A percentile compares a stretch with the other conserved stretches of the same genome.
Conservation (phyloP, 2,113 vertebrate genomes). For the Lagopus leucura region DNA sequence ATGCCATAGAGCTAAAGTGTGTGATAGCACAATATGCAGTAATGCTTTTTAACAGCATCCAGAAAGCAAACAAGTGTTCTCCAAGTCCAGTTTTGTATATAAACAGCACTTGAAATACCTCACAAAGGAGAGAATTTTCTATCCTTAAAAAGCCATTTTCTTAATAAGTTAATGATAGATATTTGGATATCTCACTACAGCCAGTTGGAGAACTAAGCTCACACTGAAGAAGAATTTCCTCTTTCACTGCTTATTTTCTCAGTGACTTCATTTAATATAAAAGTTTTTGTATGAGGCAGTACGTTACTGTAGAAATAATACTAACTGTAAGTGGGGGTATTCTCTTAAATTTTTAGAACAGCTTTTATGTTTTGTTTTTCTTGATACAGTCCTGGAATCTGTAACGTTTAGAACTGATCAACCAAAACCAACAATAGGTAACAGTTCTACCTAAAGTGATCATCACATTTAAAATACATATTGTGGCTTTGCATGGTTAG, state of each 20-base stretch:
- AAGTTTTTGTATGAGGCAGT: background rate
- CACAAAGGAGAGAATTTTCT: background rate
- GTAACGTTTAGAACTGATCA: slow-evolving; percentile 29
- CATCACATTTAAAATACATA: background rate
- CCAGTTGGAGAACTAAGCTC: background rate
- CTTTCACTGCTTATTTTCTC: background rate
- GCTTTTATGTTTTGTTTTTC: slow-evolving; percentile 17
- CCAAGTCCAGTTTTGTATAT: background rate
- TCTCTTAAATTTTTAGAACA: background rate
- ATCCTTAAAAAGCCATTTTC: background rate
- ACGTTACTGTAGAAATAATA: background rate
- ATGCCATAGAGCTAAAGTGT: background rate
- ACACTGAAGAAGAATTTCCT: background rate
- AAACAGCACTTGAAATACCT: background rate
- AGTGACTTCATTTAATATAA: background rate
- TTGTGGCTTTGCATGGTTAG: background rate
- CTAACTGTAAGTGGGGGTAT: background rate
- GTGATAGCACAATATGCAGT: background rate
- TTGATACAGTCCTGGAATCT: slow-evolving; percentile 17
- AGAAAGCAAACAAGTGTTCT: background rate
- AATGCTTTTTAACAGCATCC: background rate
- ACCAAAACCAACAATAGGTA: slow-evolving; percentile 39
- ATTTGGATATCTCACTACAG: background rate
- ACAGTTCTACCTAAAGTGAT: background rate
- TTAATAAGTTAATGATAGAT: background rate